Evolutionary conservation across 1,140 invertebrate species (phyloP).

Genomic region (Notospermus geniculatus): DNA sequence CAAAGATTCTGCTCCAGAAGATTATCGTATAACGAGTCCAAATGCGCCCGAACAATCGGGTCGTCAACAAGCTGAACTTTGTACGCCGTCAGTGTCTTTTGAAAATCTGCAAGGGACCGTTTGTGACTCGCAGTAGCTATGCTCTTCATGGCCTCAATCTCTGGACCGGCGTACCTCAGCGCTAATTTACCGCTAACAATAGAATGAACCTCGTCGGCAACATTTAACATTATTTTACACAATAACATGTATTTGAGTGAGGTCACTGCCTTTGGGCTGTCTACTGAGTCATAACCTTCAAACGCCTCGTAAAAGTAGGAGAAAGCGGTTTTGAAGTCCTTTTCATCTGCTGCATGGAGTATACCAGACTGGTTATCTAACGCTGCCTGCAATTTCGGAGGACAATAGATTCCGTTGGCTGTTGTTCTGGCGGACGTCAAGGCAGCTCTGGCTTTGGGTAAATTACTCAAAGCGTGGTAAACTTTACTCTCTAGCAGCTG

Average conservation of each 20-base stretch:
- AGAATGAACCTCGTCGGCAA: constrained; percentile 92
- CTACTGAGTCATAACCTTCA: constrained; percentile 97
- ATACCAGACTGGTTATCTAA: constrained; percentile 98
- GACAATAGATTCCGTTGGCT: constrained; percentile 98
- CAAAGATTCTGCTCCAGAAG: constrained; percentile 99
- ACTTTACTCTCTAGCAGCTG: constrained; percentile 97
- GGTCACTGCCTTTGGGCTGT: constrained; percentile 82
- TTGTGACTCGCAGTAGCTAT: constrained; percentile 95
- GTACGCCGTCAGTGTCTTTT: constrained; percentile 79
- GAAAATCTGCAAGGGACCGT: constrained; percentile 93
- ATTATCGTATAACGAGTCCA: constrained; percentile 94
- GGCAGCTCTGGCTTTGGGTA: constrained; percentile 94
- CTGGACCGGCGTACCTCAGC: constrained; percentile 90
- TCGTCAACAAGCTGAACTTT: constrained; percentile 91
- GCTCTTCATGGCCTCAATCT: constrained; percentile 96
- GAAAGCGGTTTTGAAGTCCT: constrained; percentile 99
- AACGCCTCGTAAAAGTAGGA: constrained; percentile 99
- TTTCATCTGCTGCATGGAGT: constrained; percentile 97
- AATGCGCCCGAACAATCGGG: constrained; percentile 92
- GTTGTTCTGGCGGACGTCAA: constrained; percentile 97
- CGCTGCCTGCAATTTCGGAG: constrained; percentile 95
- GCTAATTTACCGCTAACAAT: constrained; percentile 96
- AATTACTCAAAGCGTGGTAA: constrained; percentile 94
- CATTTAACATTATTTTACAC: constrained; percentile 96
- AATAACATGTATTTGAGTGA: constrained; percentile 98